Conservation (phyloP, 2,888 invertebrate genomes). For the Orchesella flavescens region DNA sequence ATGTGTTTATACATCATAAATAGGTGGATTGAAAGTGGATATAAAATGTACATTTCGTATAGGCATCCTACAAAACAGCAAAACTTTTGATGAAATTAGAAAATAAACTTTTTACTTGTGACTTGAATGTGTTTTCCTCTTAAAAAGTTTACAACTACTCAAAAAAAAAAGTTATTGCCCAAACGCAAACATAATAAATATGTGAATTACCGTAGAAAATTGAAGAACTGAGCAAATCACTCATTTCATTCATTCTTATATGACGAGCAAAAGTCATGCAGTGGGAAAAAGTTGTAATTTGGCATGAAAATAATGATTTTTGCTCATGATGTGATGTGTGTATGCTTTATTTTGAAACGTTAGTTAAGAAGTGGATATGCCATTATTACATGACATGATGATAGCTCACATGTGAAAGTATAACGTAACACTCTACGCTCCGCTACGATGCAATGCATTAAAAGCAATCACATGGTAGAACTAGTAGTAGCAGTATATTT, state of each 20-base stretch:
- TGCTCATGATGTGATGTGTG: slow-evolving; percentile 36
- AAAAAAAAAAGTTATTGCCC: no score
- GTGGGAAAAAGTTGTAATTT: slow-evolving; percentile 53
- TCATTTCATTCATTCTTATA: no score
- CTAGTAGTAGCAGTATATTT: neutral
- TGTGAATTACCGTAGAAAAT: no score
- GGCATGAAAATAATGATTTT: slow-evolving; percentile 55
- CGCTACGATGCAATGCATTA: neutral
- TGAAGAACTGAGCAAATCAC: no score
- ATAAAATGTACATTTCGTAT: no score
- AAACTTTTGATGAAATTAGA: no score
- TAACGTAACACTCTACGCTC: neutral
- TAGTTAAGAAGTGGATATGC: slow-evolving; percentile 19
- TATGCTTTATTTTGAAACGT: slow-evolving; percentile 10
- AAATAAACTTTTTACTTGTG: no score
- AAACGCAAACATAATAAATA: no score
- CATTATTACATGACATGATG: no score
- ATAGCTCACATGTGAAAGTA: slow-evolving; percentile 19
- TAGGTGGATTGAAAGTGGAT: neutral
- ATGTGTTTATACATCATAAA: slow-evolving; percentile 19
- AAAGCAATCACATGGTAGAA: slow-evolving; percentile 1
- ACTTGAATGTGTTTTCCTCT: no score
- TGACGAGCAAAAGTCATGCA: neutral
- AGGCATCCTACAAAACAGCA: no score
- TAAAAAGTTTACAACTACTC: no score